Evolutionary conservation across 2,888 invertebrate species (phyloP).

Genomic region (Machimus rusticus): DNA sequence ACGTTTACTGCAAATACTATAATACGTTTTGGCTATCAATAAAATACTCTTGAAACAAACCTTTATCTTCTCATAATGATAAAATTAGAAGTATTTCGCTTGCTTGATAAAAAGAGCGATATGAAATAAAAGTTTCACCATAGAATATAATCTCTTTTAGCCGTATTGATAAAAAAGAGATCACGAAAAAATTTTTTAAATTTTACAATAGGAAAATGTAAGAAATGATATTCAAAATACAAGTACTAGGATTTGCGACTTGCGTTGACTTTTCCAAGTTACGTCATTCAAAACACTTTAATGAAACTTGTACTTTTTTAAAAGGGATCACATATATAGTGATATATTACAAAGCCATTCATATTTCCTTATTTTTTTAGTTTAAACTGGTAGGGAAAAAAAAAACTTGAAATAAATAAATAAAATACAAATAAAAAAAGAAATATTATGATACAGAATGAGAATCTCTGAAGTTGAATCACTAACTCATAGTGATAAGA

Average conservation of each 20-base stretch:
- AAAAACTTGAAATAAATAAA: background rate
- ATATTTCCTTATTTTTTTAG: too few relatives aligned
- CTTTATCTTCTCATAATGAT: background rate
- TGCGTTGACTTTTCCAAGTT: background rate
- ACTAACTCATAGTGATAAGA: background rate
- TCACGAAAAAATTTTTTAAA: background rate
- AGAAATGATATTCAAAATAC: background rate
- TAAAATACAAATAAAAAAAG: too few relatives aligned
- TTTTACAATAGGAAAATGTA: background rate
- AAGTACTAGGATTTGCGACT: background rate
- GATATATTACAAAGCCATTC: too few relatives aligned
- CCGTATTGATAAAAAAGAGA: background rate
- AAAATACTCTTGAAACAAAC: background rate
- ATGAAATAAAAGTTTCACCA: background rate
- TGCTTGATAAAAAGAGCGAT: background rate
- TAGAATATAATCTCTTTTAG: background rate
- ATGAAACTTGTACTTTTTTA: background rate
- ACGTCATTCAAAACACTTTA: background rate
- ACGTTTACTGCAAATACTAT: background rate
- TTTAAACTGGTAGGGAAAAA: too few relatives aligned
- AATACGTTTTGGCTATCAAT: background rate
- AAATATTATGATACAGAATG: too few relatives aligned
- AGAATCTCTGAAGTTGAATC: too few relatives aligned
- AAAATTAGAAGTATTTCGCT: background rate
- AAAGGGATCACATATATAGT: too few relatives aligned